Base-by-base conservation (phyloP, 1,140 invertebrate species). In the Radopholus similis region DNA sequence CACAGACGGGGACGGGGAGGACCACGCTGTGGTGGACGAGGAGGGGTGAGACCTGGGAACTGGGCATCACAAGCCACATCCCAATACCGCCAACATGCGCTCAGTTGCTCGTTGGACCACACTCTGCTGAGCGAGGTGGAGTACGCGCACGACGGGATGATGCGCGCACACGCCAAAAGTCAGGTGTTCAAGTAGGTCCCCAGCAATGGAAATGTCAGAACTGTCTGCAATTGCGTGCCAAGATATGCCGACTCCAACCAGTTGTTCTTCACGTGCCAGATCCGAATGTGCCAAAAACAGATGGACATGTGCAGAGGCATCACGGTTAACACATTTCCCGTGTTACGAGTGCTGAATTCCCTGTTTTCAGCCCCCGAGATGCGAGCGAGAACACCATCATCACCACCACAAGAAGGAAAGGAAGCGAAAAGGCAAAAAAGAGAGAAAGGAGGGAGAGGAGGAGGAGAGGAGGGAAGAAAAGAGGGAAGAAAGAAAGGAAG, bases 191-290 rank as follows among this genome's bases (percentile, higher is more conserved):
- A 28, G 1, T 23, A 57, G n/a, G n/a, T n/a, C n/a, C n/a, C n/a
- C n/a, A n/a, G n/a, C 4, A 55, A n/a, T 40, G n/a, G 28, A 18
- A 68, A 8, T 21, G 4, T 63, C 59, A 42, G n/a, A 35, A 13
- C 28, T 51, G 5, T 38, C 18, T 4, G 8, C 15, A 23, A 23
- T 11, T 58, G 9, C 56, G 13, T 28, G 9, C 26, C 42, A 37
- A 28, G 32, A 68, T 81, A 81, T 55, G 81, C 78, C 9, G 79
- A 81, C 51, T 75, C 78, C 2, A 81, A 81, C 68, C 77, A 81
- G 51, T 57, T 81, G n/a, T 82, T 70, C 38, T 81, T 81, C 65
- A 83, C 79, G 2, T 81, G 79, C 42, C 80, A 82, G 38, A 82
- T 82, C 44, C 23, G 78, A 26, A 55, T 81, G 49, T 81, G 79